Base-by-base conservation (phyloP, 2,113 vertebrate genomes). In the Corythornis madagascariensis region DNA sequence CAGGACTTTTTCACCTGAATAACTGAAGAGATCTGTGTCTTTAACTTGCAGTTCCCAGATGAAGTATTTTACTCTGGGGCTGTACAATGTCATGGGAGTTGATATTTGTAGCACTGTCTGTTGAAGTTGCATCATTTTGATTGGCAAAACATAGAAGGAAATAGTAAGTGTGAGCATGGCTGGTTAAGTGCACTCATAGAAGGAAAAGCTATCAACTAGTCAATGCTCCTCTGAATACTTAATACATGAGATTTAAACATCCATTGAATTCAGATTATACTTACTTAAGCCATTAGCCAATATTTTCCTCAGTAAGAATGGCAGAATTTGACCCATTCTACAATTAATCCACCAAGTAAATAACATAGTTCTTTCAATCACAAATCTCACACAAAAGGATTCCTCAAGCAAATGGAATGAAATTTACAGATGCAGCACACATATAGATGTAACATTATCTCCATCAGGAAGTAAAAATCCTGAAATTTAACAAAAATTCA, bases 401-500 rank as follows among this genome's bases (percentile, higher is more conserved):
- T 69, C 52, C 55, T 95, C 83, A 78, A 75, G 66, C 17, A 92
- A 93, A 89, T 40, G 11, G 63, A 80, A 86, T 81, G 16, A 65
- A 94, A 90, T 91, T 86, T 89, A 93, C 69, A 91, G 67, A 77
- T 81, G 35, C 43, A 80, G 56, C 19, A 91, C 64, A 80, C 78
- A 88, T 59, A 92, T 91, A 93, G 82, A 88, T 53, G 84, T 83
- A 95, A 77, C 89, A 91, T 93, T 95, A 95, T 35, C 65, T 88
- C 86, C 35, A 81, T 72, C 59, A 77, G 61, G 70, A 91, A 93
- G 47, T 86, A 81, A 67, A 94, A 91, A 67, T 75, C 63, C 79
- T 78, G 88, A 93, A 88, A 92, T 55, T 90, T 93, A 91, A 94
- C 85, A 96, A 90, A 94, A 95, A 94, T 79, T 93, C 91, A 94